phyloP scores from a whole-genome alignment of 2,888 invertebrate species.

The Prosopocoilus inquinatus region DNA sequence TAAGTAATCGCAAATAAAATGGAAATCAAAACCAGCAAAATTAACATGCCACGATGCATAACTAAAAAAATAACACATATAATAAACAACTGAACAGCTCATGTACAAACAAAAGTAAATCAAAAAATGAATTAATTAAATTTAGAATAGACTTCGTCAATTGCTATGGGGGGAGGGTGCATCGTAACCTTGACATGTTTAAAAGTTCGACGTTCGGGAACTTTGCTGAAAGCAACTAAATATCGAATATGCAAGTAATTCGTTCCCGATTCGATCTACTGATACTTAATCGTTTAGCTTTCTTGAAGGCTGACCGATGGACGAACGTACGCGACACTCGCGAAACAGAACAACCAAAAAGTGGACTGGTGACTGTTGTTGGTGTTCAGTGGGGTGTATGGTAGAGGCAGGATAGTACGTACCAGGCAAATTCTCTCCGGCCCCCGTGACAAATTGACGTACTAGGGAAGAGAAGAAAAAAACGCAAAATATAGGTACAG shows the following conservation, averaged over 20 bases:
- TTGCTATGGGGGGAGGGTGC: conserved; percentile 45
- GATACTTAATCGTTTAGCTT: conserved; percentile 14
- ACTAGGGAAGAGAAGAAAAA: conserved; percentile 54
- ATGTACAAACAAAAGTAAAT: neutral
- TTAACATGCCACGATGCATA: conserved; percentile 50
- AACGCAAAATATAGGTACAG: conserved; percentile 54
- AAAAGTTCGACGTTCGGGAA: neutral
- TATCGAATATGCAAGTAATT: conserved; percentile 9
- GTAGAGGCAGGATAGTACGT: conserved; percentile 50
- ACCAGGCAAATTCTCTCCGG: conserved; percentile 55
- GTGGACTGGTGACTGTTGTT: conserved; percentile 47
- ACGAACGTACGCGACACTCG: conserved; percentile 6
- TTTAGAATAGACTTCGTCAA: conserved; percentile 41
- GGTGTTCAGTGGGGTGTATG: conserved; percentile 49
- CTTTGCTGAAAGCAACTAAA: conserved; percentile 12
- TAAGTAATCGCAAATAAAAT: conserved; percentile 27
- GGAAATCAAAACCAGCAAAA: conserved; percentile 31
- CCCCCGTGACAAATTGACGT: conserved; percentile 56
- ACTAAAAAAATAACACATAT: conserved; percentile 32
- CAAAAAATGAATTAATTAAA: conserved; percentile 9
- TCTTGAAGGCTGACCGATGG: conserved; percentile 1
- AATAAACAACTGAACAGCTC: conserved; percentile 18
- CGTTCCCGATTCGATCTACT: conserved; percentile 6
- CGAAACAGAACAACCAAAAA: conserved; percentile 51
- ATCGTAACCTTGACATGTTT: conserved; percentile 23